These are phyloP conservation scores for Chesias legatella DNA, from an alignment of 2,888 invertebrate species.

Conservation along the genomic window DNA sequence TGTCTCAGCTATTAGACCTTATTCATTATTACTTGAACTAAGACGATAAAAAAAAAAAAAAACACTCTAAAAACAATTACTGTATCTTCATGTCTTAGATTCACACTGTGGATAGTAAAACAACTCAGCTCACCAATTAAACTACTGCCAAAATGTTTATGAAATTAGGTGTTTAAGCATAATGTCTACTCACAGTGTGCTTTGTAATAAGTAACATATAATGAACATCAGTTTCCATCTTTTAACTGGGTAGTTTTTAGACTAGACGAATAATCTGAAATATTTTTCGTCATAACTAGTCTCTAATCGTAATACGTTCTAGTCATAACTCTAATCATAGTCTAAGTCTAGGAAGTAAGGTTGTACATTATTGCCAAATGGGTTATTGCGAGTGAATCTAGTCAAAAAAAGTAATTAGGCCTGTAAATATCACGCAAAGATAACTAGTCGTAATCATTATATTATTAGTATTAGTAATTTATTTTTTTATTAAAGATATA, in stretches of 20 bases:
- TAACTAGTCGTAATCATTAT: slow-evolving; percentile 6
- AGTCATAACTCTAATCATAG: slow-evolving; percentile 5
- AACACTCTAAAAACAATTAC: too few species aligned
- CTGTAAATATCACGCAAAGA: slow-evolving; percentile 4
- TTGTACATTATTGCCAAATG: slow-evolving; percentile 14
- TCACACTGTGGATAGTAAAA: slow-evolving; percentile 3
- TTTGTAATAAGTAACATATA: too few species aligned
- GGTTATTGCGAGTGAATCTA: slow-evolving; percentile 18
- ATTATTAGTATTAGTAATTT: slow-evolving; percentile 7
- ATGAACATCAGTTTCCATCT: too few species aligned
- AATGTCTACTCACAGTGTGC: slow-evolving; percentile 2
- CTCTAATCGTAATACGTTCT: not conserved
- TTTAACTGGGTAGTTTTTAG: too few species aligned
- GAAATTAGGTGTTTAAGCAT: slow-evolving; percentile 4
- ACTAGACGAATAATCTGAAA: too few species aligned
- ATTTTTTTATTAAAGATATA: slow-evolving; percentile 17
- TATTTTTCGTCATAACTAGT: too few species aligned
- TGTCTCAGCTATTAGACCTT: too few species aligned
- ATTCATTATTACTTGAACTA: too few species aligned
- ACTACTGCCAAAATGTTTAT: slow-evolving; percentile 10
- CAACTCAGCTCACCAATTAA: slow-evolving; percentile 15
- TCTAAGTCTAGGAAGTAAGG: slow-evolving; percentile 11
- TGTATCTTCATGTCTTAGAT: not conserved
- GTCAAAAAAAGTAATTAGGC: slow-evolving; percentile 17
- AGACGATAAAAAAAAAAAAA: too few species aligned